Evolutionary conservation across 1,140 invertebrate species (phyloP).

Genomic region (Tribolium madens): DNA sequence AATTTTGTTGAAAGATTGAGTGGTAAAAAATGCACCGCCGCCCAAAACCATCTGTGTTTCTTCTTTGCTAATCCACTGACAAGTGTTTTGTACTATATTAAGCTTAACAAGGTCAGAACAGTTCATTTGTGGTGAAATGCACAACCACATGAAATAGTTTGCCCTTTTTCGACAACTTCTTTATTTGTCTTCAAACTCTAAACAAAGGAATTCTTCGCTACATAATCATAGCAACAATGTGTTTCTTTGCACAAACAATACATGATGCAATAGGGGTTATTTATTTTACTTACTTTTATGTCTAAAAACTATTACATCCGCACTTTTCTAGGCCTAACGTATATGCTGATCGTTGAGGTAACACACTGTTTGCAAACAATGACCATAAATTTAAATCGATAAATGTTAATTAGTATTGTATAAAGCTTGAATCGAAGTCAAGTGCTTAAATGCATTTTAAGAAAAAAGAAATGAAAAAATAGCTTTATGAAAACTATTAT

Average conservation of each 20-base stretch:
- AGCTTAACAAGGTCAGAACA: conserved; percentile 33
- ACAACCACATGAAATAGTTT: conserved; percentile 29
- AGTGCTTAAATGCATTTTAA: too few species aligned
- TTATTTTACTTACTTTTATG: background rate
- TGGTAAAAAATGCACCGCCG: background rate
- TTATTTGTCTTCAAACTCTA: conserved; percentile 18
- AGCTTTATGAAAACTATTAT: too few species aligned
- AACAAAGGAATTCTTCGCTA: conserved; percentile 25
- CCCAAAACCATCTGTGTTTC: conserved; percentile 15
- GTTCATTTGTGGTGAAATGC: conserved; percentile 18
- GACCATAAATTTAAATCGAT: background rate
- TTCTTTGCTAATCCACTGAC: conserved; percentile 30
- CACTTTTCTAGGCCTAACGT: background rate
- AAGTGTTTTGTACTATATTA: conserved; percentile 42
- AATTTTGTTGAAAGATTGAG: background rate
- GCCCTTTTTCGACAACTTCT: conserved; percentile 25
- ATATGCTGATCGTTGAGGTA: background rate
- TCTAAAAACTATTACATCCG: background rate
- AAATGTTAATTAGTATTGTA: too few species aligned
- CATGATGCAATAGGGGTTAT: background rate
- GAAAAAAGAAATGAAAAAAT: too few species aligned
- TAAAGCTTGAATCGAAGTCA: too few species aligned
- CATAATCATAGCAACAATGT: background rate
- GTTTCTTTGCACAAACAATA: background rate
- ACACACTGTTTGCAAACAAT: background rate